Conservation (phyloP, 2,888 invertebrate species). For the Hyles lineata region DNA sequence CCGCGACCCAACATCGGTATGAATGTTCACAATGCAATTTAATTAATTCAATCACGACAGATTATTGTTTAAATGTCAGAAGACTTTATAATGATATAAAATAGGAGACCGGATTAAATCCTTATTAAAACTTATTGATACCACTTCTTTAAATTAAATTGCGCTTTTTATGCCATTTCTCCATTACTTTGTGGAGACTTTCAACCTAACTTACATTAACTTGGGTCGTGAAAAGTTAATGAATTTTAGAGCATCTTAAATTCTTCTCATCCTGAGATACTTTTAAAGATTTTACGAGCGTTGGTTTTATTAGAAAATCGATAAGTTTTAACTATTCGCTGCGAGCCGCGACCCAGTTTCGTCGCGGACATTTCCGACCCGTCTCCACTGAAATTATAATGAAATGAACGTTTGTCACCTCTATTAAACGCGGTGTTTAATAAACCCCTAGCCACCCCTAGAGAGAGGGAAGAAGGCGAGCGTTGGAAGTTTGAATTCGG, state of each 20-base stretch:
- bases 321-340: conserved; percentile 50
- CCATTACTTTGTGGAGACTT: no score
- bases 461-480: neutral
- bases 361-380: conserved; percentile 39
- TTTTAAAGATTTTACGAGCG: conserved; percentile 16
- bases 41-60: neutral
- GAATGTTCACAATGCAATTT: neutral
- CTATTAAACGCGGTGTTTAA: conserved; percentile 39
- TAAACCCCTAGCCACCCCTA: conserved; percentile 9
- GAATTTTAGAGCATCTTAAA: neutral
- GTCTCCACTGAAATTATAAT: conserved; percentile 44
- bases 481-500: neutral
- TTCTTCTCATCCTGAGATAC: neutral
- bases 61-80: neutral
- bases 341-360: conserved; percentile 47
- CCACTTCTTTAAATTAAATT: no score
- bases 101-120: no score
- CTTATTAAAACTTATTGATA: no score
- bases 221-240: neutral
- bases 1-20: neutral
- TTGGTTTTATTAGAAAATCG: conserved; percentile 46
- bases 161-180: no score
- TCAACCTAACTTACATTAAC: neutral
- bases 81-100: no score
- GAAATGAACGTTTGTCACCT: conserved; percentile 41